Conservation (phyloP, 2,797 vertebrate species). For the Knipowitschia caucasica region DNA sequence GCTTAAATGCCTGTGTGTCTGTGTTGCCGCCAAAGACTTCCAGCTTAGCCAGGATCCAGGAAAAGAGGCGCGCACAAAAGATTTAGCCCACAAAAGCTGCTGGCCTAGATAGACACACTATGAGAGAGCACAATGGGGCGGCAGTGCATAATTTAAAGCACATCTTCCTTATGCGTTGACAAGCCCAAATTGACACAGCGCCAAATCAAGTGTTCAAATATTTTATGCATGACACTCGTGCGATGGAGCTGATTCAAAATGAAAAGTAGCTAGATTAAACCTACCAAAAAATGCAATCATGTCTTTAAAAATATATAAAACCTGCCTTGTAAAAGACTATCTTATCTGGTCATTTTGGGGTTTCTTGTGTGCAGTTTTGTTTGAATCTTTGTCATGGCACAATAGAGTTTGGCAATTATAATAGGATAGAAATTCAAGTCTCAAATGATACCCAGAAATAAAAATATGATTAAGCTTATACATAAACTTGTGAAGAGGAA, state of each 20-base stretch:
- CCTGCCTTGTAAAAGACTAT: too few relatives aligned
- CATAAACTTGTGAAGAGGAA: background rate
- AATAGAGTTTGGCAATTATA: background rate
- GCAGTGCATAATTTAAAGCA: slow-evolving; percentile 51
- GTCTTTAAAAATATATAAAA: too few relatives aligned
- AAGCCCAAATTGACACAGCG: slow-evolving; percentile 37
- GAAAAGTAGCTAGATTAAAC: background rate
- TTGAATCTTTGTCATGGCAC: too few relatives aligned
- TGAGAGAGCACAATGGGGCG: slow-evolving; percentile 44
- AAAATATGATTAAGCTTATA: too few relatives aligned
- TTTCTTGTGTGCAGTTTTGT: too few relatives aligned
- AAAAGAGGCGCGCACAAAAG: slow-evolving; percentile 60
- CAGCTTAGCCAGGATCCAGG: slow-evolving; percentile 53
- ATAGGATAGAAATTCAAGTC: background rate
- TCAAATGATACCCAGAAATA: too few relatives aligned
- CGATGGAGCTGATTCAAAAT: slow-evolving; percentile 29
- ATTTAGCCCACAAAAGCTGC: slow-evolving; percentile 56
- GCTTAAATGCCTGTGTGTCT: slow-evolving; percentile 56
- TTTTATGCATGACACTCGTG: slow-evolving; percentile 15
- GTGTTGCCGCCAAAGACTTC: slow-evolving; percentile 39
- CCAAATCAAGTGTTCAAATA: slow-evolving; percentile 34
- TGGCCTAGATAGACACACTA: slow-evolving; percentile 56
- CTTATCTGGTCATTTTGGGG: too few relatives aligned
- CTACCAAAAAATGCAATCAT: background rate
- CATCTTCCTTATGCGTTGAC: slow-evolving; percentile 33